phyloP scores from a whole-genome alignment of 2,113 vertebrate genomes.

The Sminthopsis crassicaudata region DNA sequence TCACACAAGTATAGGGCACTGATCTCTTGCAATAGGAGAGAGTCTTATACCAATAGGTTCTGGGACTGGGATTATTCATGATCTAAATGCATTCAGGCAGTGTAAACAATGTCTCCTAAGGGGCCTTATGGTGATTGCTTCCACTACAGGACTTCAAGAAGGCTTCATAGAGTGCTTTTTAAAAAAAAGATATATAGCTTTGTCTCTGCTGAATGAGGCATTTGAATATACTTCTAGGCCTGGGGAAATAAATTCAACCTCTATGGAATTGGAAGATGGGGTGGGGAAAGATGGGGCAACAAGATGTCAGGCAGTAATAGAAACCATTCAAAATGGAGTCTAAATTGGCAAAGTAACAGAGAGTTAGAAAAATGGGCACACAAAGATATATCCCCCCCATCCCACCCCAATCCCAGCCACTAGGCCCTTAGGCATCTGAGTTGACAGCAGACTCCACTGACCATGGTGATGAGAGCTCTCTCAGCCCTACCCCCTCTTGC shows the following conservation, averaged over 20 bases:
- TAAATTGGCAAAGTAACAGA: neutral
- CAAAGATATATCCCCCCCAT: neutral
- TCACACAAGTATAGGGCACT: neutral
- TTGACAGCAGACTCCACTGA: conserved; percentile 10
- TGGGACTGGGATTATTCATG: neutral
- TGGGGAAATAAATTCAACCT: neutral
- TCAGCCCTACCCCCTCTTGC: neutral
- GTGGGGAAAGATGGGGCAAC: neutral
- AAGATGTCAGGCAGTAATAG: neutral
- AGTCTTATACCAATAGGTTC: neutral
- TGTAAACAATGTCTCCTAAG: neutral
- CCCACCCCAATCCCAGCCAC: neutral
- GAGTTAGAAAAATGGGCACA: neutral
- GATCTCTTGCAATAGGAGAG: neutral
- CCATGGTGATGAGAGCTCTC: neutral
- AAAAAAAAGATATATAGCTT: neutral
- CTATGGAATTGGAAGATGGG: neutral
- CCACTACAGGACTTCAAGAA: neutral
- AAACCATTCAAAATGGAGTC: neutral
- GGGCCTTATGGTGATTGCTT: neutral
- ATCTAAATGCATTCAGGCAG: neutral
- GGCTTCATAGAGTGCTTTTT: neutral
- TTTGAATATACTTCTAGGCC: neutral
- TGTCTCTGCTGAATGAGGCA: neutral
- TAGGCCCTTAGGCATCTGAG: neutral